Conservation (phyloP, 2,888 invertebrate genomes). For the Cheilosia grossa region DNA sequence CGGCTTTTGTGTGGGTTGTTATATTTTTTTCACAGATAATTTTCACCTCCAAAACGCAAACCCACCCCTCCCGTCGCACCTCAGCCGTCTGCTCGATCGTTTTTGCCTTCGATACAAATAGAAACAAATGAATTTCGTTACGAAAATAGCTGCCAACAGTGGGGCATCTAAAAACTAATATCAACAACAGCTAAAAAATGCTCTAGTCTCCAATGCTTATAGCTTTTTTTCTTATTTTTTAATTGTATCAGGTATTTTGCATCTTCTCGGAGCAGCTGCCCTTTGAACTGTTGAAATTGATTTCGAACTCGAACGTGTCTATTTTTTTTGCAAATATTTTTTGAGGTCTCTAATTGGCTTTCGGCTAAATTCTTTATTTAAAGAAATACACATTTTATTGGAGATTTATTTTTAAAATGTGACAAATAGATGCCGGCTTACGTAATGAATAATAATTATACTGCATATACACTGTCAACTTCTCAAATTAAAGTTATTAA, state of each 20-base stretch:
- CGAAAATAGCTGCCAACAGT: conserved; percentile 54
- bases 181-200: conserved; percentile 48
- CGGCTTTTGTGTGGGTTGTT: conserved; percentile 56
- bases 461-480: conserved; percentile 47
- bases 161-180: conserved; percentile 27
- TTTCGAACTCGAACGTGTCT: background rate
- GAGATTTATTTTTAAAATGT: conserved; percentile 45
- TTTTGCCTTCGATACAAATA: conserved; percentile 48
- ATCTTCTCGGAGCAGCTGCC: background rate
- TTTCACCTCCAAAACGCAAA: conserved; percentile 55
- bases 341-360: background rate
- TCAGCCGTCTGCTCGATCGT: conserved; percentile 26
- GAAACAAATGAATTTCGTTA: conserved; percentile 43
- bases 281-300: conserved; percentile 3
- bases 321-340: background rate
- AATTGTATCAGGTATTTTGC: conserved; percentile 8
- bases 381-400: conserved; percentile 48
- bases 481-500: conserved; percentile 11
- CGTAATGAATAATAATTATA: conserved; percentile 35
- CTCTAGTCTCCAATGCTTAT: background rate
- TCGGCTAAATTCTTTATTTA: conserved; percentile 27
- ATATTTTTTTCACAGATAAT: conserved; percentile 50
- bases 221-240: conserved; percentile 15
- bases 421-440: conserved; percentile 55
- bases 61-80: background rate